Conservation (phyloP, 2,113 vertebrate genomes). For the Lagopus leucura region DNA sequence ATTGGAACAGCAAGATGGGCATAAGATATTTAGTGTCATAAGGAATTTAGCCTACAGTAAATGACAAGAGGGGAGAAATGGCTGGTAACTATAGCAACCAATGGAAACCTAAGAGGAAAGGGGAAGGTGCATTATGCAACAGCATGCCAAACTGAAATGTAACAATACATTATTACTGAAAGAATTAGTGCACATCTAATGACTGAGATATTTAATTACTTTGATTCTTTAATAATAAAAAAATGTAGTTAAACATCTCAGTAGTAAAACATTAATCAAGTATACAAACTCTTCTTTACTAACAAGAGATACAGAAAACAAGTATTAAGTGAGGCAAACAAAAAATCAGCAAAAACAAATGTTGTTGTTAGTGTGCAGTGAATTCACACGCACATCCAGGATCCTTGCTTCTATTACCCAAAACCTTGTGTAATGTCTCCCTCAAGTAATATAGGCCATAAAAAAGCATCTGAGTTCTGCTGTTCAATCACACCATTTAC, state of each 20-base stretch:
- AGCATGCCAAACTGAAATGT: background rate
- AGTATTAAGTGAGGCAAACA: background rate
- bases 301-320: background rate
- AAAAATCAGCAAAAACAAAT: background rate
- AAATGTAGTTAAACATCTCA: background rate
- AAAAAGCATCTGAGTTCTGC: background rate
- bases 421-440: background rate
- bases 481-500: background rate
- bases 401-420: background rate
- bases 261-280: background rate
- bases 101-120: background rate
- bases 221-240: no score
- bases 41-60: slow-evolving; percentile 6
- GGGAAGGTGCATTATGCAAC: background rate
- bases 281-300: background rate
- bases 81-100: slow-evolving; percentile 5
- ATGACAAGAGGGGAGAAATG: background rate
- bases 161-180: background rate
- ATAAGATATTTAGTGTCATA: background rate
- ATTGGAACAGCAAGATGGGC: background rate
- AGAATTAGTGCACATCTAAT: background rate
- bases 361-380: background rate
- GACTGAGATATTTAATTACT: background rate
- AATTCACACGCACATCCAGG: background rate
- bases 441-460: background rate